Percentiles rank a stretch among this genome's conserved stretches.
Conservation (phyloP, 2,113 vertebrate genomes). For the Lucifuga dentata region DNA sequence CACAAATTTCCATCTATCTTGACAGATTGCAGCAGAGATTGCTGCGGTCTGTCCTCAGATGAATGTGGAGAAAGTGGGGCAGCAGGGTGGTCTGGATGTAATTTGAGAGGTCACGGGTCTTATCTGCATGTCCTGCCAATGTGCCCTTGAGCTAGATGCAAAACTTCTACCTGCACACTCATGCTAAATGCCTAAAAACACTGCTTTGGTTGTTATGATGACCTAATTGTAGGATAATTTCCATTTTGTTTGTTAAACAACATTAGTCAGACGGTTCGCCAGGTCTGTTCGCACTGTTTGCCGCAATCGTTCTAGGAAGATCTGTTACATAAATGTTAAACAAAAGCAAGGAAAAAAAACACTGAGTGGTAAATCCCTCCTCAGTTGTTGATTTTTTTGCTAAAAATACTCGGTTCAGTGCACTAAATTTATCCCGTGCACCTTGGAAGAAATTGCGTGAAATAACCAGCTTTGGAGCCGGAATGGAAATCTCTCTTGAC, state of each 20-base stretch:
- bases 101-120: constrained; percentile 52
- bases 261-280: neutral
- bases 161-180: neutral
- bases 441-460: constrained; percentile 57
- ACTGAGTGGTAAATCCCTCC: constrained; percentile 56
- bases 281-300: neutral
- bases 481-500: constrained; percentile 70
- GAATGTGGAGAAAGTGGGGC: constrained; percentile 48
- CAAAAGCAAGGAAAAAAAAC: constrained; percentile 12
- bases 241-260: neutral
- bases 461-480: constrained; percentile 68
- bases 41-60: constrained; percentile 6
- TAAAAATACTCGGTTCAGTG: constrained; percentile 62
- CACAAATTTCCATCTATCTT: constrained; percentile 41
- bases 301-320: neutral
- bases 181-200: neutral
- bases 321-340: constrained; percentile 47
- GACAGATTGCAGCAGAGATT: constrained; percentile 41
- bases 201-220: neutral
- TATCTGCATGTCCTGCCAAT: constrained; percentile 3
- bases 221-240: constrained; percentile 26
- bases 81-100: constrained; percentile 42
- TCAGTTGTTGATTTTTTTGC: constrained; percentile 44
- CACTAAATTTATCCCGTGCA: constrained; percentile 70
- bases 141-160: constrained; percentile 23